Evolutionary conservation across 92 coral and sea anemone genomes (phyloP).

Genomic region (Epizoanthus rinbou): DNA sequence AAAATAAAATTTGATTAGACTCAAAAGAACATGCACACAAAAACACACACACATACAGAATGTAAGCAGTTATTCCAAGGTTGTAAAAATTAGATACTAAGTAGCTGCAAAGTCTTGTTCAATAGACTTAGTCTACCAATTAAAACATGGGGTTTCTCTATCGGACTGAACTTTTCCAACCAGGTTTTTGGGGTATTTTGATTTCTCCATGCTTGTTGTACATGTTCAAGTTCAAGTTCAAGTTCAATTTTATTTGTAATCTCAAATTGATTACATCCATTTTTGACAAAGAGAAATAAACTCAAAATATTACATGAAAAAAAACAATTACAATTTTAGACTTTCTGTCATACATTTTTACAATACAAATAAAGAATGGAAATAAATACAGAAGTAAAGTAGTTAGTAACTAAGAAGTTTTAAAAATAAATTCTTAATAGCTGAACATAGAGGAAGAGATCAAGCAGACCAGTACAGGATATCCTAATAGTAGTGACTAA

Average conservation of each 20-base stretch:
- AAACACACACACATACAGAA: constrained; percentile 21
- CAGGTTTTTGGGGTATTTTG: constrained; percentile 16
- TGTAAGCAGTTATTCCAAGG: constrained; percentile 21
- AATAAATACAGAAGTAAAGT: constrained; percentile 2
- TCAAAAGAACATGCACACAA: constrained; percentile 6
- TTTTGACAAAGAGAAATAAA: no score
- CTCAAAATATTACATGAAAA: no score
- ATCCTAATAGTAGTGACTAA: no score
- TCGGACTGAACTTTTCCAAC: constrained; percentile 22
- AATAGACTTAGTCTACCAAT: background rate
- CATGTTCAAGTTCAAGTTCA: background rate
- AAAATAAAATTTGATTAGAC: constrained; percentile 19
- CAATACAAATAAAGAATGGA: background rate
- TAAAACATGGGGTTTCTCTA: constrained; percentile 13
- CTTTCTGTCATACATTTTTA: no score
- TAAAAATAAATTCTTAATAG: constrained; percentile 3
- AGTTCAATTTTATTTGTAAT: no score
- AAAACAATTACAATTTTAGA: no score
- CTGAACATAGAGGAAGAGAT: background rate
- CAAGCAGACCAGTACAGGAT: constrained; percentile 1
- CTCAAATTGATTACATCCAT: no score
- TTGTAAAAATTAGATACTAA: constrained; percentile 21
- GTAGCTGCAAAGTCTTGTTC: background rate
- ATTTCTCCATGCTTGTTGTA: constrained; percentile 13
- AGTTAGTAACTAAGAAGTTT: background rate